A percentile compares a stretch with the other conserved stretches of the same genome.
Conservation (phyloP, 2,888 invertebrate species). For the Polylopha cassiicola region DNA sequence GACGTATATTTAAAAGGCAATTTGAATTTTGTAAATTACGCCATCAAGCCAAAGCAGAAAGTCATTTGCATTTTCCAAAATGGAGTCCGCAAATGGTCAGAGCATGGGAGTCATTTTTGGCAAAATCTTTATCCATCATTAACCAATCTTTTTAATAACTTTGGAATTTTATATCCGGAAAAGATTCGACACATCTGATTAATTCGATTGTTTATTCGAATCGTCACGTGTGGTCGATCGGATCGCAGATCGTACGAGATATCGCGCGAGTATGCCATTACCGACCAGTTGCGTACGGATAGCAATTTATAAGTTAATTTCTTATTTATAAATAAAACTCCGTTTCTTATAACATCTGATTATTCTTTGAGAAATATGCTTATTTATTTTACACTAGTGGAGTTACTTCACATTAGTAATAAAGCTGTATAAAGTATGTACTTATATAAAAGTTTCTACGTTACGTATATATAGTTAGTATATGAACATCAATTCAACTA, state of each 20-base stretch:
- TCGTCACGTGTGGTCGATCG: constrained; percentile 39
- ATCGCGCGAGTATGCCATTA: constrained; percentile 33
- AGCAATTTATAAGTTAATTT: constrained; percentile 41
- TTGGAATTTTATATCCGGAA: too few relatives aligned
- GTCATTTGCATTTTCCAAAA: too few relatives aligned
- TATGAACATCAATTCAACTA: constrained; percentile 2
- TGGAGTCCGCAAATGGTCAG: too few relatives aligned
- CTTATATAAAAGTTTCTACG: constrained; percentile 1
- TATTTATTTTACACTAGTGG: not conserved
- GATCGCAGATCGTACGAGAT: constrained; percentile 35
- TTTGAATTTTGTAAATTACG: too few relatives aligned
- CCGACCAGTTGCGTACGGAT: constrained; percentile 22
- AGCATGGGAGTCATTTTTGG: too few relatives aligned
- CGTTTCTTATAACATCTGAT: constrained; percentile 3
- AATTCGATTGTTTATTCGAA: constrained; percentile 30
- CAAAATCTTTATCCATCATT: too few relatives aligned
- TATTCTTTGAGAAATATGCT: not conserved
- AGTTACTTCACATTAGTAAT: too few relatives aligned
- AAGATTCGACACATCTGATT: constrained; percentile 8
- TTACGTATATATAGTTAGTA: not conserved
- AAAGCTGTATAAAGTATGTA: not conserved
- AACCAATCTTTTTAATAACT: too few relatives aligned
- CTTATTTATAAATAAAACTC: constrained; percentile 24
- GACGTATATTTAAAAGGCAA: too few relatives aligned
- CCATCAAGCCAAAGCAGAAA: too few relatives aligned